Base-by-base conservation (phyloP, 1,140 invertebrate genomes). In the Brachionus manjavacas region DNA sequence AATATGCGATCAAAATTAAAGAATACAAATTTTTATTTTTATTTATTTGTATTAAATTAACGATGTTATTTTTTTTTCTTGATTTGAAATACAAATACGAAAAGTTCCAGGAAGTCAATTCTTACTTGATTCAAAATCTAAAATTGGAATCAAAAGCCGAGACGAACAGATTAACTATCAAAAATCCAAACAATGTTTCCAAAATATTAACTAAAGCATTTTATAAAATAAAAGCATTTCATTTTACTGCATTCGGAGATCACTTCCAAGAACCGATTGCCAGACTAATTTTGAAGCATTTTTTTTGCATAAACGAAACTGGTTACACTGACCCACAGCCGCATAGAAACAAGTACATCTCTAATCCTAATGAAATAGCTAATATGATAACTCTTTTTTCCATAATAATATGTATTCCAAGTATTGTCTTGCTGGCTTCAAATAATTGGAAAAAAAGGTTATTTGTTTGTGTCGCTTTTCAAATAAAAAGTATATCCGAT, bases 261-360 rank as follows among this genome's bases (percentile, higher is more conserved):
- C 7, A 76, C 8, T 52, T 76, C 20, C 72, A 76, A 28, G 72
- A 76, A 25, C 72, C 72, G 41, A 76, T 76, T n/a, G 72, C 72
- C 28, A 46, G 23, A 25, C 7, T 49, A 9, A 76, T 76, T 20
- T 49, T 76, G 20, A 76, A 76, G 12, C 12, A 25, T 25, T 76
- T 76, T 23, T 76, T 76, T 23, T 12, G 4, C 1, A 76, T 76
- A 49, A 76, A 76, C 72, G 72, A 76, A 20, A 76, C 72, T 9
- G 72, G 72, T 25, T 76, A 35, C 25, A 28, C 8, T 7, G 41
- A 76, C 0, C 31, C 70, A 23, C 7, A 41, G 25, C 39, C 12
- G 0, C 41, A 49, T 23, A 46, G 20, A 31, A 46, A 49, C 20
- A 23, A 76, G 8, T 43, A 2, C 16, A 20, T 23, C 14, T 49